phyloP scores from a whole-genome alignment of 2,113 vertebrate genomes.

The Polyodon spathula region DNA sequence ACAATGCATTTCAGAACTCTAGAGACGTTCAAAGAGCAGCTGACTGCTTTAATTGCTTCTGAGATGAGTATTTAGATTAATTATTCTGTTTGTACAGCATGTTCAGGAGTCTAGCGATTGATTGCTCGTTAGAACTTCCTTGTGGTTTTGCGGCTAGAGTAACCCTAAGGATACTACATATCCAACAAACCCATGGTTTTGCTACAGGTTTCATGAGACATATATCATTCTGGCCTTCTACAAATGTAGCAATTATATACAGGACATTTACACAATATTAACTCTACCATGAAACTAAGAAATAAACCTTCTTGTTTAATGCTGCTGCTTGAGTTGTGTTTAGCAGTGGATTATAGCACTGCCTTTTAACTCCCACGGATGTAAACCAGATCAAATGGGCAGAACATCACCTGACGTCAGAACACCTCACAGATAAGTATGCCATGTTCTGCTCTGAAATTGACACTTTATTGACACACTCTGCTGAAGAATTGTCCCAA shows the following conservation, averaged over 20 bases:
- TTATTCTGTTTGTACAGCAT: constrained; percentile 55
- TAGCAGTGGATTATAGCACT: constrained; percentile 37
- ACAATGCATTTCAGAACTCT: constrained; percentile 1
- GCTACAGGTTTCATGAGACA: background rate
- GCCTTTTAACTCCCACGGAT: constrained; percentile 41
- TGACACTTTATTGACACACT: constrained; percentile 38
- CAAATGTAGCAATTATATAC: no score
- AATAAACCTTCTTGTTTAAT: constrained; percentile 27
- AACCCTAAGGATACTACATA: constrained; percentile 40
- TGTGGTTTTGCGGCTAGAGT: constrained; percentile 49
- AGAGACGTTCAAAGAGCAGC: constrained; percentile 18
- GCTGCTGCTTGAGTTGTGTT: constrained; percentile 18
- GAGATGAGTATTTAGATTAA: constrained; percentile 51
- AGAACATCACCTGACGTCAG: constrained; percentile 54
- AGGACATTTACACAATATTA: background rate
- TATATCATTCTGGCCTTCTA: no score
- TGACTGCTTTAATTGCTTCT: constrained; percentile 51
- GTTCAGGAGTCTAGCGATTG: constrained; percentile 47
- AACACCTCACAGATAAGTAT: no score
- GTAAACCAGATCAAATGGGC: constrained; percentile 39
- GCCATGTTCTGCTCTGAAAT: constrained; percentile 37
- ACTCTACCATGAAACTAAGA: constrained; percentile 11
- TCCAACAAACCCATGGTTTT: constrained; percentile 33
- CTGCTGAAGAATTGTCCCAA: constrained; percentile 35
- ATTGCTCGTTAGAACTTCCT: constrained; percentile 51